A percentile compares a stretch with the other conserved stretches of the same genome.
Evolutionary conservation across 2,888 invertebrate species (phyloP).

Genomic region (Pseudolycoriella hygida): DNA sequence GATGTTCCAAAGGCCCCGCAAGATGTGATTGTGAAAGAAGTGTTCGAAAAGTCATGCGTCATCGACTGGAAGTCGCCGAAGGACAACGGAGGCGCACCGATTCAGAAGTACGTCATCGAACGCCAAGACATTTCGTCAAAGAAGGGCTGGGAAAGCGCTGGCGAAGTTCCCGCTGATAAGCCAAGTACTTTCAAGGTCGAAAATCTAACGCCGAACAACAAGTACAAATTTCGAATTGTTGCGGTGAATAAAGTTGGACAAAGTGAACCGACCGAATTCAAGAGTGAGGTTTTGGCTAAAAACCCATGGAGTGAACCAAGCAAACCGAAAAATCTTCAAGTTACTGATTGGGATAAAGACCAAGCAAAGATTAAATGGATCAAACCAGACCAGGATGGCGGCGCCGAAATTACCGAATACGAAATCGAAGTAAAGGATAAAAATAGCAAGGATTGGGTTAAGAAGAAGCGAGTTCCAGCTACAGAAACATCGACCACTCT

Average conservation of each 20-base stretch:
- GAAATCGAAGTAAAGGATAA: constrained; percentile 84
- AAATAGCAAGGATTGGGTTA: constrained; percentile 81
- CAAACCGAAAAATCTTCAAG: constrained; percentile 70
- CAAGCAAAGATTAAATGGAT: constrained; percentile 90
- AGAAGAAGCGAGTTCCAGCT: constrained; percentile 78
- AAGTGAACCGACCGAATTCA: constrained; percentile 84
- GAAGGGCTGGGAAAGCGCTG: constrained; percentile 80
- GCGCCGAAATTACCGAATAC: constrained; percentile 85
- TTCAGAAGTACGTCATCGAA: constrained; percentile 74
- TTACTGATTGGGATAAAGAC: constrained; percentile 84
- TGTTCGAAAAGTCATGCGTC: constrained; percentile 81
- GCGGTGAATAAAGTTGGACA: constrained; percentile 83
- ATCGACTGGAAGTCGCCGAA: constrained; percentile 93
- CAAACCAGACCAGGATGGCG: constrained; percentile 57
- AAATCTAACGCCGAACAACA: constrained; percentile 76
- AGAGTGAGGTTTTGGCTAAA: constrained; percentile 79
- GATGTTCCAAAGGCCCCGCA: constrained; percentile 81
- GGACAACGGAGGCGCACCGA: constrained; percentile 82
- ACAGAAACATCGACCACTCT: constrained; percentile 71
- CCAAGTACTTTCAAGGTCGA: constrained; percentile 60
- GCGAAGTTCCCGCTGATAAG: constrained; percentile 58
- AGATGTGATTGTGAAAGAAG: constrained; percentile 78
- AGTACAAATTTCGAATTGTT: constrained; percentile 81
- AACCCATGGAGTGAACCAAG: constrained; percentile 84
- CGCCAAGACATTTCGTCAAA: constrained; percentile 82